Base-by-base conservation (phyloP, 37 sponge, comb jelly and placozoan genomes). In the Eunapius fragilis region DNA sequence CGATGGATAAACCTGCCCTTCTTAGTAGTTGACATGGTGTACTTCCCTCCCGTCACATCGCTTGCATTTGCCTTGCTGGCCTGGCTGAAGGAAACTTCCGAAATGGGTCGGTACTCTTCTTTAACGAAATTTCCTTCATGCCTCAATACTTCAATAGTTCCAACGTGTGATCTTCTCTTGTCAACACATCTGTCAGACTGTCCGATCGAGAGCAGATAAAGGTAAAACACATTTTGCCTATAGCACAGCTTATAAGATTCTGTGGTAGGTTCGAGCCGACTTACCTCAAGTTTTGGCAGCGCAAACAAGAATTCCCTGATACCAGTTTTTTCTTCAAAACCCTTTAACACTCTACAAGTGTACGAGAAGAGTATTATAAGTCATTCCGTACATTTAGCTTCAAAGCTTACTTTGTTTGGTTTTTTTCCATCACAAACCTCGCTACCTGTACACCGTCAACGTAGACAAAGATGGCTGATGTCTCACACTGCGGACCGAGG, bases 11-110 rank as follows among this genome's bases (percentile, higher is more conserved):
- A 91, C 7, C 77, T 67, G 34, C 91, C 91, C 30, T 91, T 91
- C 82, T 86, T 91, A 33, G 91, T 91, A 0, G 91, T 91, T 19
- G 91, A 91, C 91, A 91, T 91, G 38, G 91, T 91, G 67, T 91
- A 91, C 72, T 82, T 81, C 5, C 91, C 91, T 31, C 28, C 87
- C 0, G 91, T 91, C 17, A 91, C 91, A 58, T 47, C 49, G 67
- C 67, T 68, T 9, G 91, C 83, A 78, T 86, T 87, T 35, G 86
- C 86, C 73, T 91, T 91, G 68, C 68, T 91, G 2, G 91, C 91
- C 32, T 91, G 91, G 37, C 78, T 50, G 38, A 91, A 91, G 9
- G 37, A 13, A 3, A 45, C 82, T 38, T 86, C 91, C 10, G 80
- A 78, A 10, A 68, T 73, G 22, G 81, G 77, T 26, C 91, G 45